Base-by-base conservation (phyloP, 2,888 invertebrate species). In the Drosophila pseudotalamancana region DNA sequence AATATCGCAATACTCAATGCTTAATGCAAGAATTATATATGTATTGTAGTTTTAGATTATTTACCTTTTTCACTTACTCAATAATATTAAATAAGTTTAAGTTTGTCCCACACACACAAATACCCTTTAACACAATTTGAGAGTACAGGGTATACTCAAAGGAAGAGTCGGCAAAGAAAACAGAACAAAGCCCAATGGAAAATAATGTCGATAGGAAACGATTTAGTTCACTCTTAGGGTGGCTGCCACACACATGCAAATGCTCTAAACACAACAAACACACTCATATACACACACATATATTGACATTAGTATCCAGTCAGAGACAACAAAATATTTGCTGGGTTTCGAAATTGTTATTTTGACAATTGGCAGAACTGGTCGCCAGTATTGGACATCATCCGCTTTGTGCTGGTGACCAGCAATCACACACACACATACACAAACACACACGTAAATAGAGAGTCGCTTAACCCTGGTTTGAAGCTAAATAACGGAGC, bases 331-430 rank as follows among this genome's bases (percentile, higher is more conserved):
- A 73, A 73, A 71, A 86, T 83, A 83, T 86, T 85, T 68, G 74
- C 39, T 66, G 34, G 56, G 49, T 59, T 63, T 65, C 31, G 27
- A 66, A 80, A 74, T 84, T 77, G 87, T 83, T 81, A 86, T 81
- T 69, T 70, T 76, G 84, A 62, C 87, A 83, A 63, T 59, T 59
- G 59, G 23, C 29, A 35, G 61, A 19, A 35, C 46, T n/a, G 29
- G 14, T 57, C 59, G 54, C 51, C 57, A 61, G 59, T 43, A 60
- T 74, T 39, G 42, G 46, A 19, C 43, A 51, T 37, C 49, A 45
- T 67, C 29, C 50, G 19, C 40, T 62, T 42, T 72, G 46, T 64
- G 43, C 43, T 39, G n/a, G 49, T 59, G 46, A 14, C 18, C 35
- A 49, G 29, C 32, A 12, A n/a, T n/a, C 18, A 23, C 23, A 56